A percentile compares a stretch with the other conserved stretches of the same genome.
phyloP scores from a whole-genome alignment of 2,888 invertebrate species.

The Terebella lapidaria region DNA sequence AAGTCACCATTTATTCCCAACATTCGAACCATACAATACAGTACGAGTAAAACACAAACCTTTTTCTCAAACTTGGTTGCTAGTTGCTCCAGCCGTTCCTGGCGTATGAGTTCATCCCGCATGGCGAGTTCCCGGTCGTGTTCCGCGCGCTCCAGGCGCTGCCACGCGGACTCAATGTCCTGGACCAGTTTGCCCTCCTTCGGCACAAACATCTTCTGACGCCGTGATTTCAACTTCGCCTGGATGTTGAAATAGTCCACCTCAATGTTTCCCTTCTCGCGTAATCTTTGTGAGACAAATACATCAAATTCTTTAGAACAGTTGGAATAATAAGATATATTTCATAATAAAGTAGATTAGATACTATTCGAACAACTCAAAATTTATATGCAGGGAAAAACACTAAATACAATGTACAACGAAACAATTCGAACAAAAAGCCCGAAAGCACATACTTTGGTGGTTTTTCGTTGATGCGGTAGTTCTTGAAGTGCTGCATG shows the following conservation, averaged over 20 bases:
- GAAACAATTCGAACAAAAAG: no score
- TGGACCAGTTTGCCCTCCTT: conserved; percentile 80
- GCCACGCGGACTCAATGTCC: conserved; percentile 94
- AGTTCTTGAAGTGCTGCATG: conserved; percentile 84
- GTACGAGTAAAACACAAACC: no score
- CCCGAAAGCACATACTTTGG: conserved; percentile 81
- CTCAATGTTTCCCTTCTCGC: conserved; percentile 84
- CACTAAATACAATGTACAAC: no score
- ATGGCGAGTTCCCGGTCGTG: conserved; percentile 88
- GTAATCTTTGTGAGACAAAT: conserved; percentile 67
- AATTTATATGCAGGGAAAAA: no score
- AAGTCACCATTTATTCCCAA: no score
- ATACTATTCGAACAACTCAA: no score
- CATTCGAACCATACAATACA: no score
- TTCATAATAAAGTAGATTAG: no score
- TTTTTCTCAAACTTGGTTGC: conserved; percentile 95
- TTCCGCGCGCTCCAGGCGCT: conserved; percentile 84
- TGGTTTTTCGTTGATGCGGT: conserved; percentile 94
- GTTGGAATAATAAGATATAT: no score
- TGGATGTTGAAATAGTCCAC: conserved; percentile 95
- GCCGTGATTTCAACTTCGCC: conserved; percentile 88
- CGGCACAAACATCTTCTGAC: conserved; percentile 53
- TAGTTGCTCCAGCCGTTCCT: conserved; percentile 87
- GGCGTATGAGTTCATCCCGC: conserved; percentile 78
- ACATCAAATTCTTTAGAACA: background rate